Evolutionary conservation across 2,888 invertebrate species (phyloP).

Genomic region (Amphimallon solstitiale): DNA sequence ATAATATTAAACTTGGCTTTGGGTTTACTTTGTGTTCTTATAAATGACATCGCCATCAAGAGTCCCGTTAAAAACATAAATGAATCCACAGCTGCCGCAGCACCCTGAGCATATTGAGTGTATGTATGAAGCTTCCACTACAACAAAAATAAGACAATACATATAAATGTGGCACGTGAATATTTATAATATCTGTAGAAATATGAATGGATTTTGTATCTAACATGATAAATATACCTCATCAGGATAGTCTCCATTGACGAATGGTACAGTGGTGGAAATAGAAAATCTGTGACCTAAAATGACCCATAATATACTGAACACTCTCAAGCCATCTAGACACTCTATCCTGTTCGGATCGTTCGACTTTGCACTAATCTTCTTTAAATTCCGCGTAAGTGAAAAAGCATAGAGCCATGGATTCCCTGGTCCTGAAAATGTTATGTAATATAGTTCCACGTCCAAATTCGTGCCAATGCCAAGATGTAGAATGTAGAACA

Average conservation of each 20-base stretch:
- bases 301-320: conserved; percentile 46
- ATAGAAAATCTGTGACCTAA: conserved; percentile 43
- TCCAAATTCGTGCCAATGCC: too few species aligned
- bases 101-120: conserved; percentile 58
- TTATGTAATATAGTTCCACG: too few species aligned
- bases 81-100: conserved; percentile 70
- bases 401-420: conserved; percentile 42
- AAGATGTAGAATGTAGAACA: too few species aligned
- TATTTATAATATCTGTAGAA: too few species aligned
- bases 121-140: conserved; percentile 57
- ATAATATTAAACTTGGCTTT: conserved; percentile 36
- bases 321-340: conserved; percentile 43
- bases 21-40: conserved; percentile 30
- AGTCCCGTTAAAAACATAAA: conserved; percentile 74
- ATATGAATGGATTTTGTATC: too few species aligned
- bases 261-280: conserved; percentile 30
- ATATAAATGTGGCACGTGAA: too few species aligned
- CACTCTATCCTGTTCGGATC: conserved; percentile 42
- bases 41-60: conserved; percentile 63
- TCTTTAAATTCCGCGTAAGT: conserved; percentile 38
- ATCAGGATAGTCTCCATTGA: conserved; percentile 36
- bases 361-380: conserved; percentile 28
- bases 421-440: conserved; percentile 42
- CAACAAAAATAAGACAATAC: conserved; percentile 45
- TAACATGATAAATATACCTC: conserved; percentile 7